Conservation (phyloP, 2,797 vertebrate species). For the Buphagus erythrorhynchus region DNA sequence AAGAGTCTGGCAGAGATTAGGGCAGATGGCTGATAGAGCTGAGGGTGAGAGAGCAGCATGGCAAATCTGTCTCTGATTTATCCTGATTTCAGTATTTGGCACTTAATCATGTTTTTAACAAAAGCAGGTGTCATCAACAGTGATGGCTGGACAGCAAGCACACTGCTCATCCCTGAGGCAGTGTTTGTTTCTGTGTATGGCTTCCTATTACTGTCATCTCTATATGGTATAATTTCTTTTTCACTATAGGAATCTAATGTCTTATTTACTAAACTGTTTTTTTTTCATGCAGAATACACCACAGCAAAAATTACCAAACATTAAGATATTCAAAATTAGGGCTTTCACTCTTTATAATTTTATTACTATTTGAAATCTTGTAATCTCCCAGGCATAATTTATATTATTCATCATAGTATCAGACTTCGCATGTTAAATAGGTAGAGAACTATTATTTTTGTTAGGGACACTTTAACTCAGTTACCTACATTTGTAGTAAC, state of each 20-base stretch:
- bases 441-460: background rate
- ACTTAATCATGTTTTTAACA: background rate
- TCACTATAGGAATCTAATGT: background rate
- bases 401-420: background rate
- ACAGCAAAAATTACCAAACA: background rate
- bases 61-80: background rate
- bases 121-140: background rate
- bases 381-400: background rate
- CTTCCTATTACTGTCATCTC: background rate
- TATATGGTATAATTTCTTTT: background rate
- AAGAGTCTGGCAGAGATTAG: background rate
- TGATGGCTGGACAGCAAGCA: background rate
- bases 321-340: background rate
- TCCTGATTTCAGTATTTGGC: background rate
- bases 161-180: background rate
- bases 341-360: background rate
- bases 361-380: background rate
- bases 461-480: background rate
- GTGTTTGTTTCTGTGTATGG: background rate
- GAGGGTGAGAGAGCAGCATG: background rate
- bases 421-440: background rate
- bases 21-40: background rate
- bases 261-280: background rate
- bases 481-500: background rate
- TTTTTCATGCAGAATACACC: background rate